Evolutionary conservation across 2,113 vertebrate genomes (phyloP), one percentile per base, ranked within the genome.

Genomic region (Rhynchopsitta pachyrhyncha): DNA sequence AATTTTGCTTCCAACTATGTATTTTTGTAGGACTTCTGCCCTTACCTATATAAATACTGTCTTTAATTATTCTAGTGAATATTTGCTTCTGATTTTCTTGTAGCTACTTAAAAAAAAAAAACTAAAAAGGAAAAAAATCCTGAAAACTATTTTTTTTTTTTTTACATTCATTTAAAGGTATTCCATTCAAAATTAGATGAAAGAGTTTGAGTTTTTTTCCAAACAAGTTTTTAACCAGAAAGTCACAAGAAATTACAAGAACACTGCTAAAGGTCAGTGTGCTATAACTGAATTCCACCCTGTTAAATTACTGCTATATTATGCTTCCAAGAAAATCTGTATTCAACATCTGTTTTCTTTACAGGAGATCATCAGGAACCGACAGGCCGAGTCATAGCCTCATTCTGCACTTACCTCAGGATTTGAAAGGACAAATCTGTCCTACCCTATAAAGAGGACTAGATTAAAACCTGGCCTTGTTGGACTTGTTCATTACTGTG

Each of bases 301-400:
- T 94, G 78, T 95, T 93, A 95, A 94, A 84, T 88, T 96, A 88
- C 73, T 71, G 92, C 93, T 88, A 66, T 60, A 77, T 77, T 94
- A 73, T 2, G 2, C 82, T 88, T 97, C 84, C 96, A 91, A 97
- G 96, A 82, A 92, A 87, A 63, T 93, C 94, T 69, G 91, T 96
- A 78, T 82, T 95, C 66, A 78, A 82, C 60, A 85, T 97, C 83
- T 96, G 60, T 68, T 96, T 98, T 96, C 88, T 92, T 92, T 92
- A 85, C 80, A 77, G 62, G 25, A 94, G 77, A 73, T 78, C 66
- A 68, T 74, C 83, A 68, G 66, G 84, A 94, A 83, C n/a, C 95
- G 90, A 82, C 67, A 86, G 28, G 70, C 69, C 27, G 31, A 96
- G 52, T 80, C 88, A 83, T 23, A 93, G 42, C 41, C 79, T 94